Evolutionary conservation across 2,113 vertebrate genomes (phyloP), one percentile per base, ranked within the genome.

Genomic region (Lipophrys pholis): DNA sequence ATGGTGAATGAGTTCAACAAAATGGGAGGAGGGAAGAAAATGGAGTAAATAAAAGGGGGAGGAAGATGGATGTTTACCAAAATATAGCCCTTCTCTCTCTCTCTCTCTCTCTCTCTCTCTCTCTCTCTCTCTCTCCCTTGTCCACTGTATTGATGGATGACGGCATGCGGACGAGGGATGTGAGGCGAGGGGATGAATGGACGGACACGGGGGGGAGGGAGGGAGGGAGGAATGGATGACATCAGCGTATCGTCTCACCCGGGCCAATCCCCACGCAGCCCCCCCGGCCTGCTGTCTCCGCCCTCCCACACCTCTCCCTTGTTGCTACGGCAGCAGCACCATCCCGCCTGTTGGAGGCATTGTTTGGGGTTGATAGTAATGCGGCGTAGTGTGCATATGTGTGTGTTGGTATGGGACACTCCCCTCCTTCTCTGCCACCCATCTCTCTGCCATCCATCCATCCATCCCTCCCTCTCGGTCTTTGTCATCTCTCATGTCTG

Each of bases 241-340:
- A 92, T 92, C 89, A 81, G 30, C 17, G 48, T 60, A 61, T 41
- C 75, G 52, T 64, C 64, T 46, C 52, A 80, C 55, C 62, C 65
- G 8, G 4, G 63, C 85, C 91, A 86, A 89, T 90, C 80, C 58
- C 66, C 67, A 80, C 11, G 1, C 76, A 82, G 58, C 57, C 69
- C 59, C 56, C 69, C 21, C 21, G 43, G 54, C 65, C 58, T 68
- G 53, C 59, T 61, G 62, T 76, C 81, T 83, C 81, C 81, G 10
- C 88, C 89, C 68, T 69, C 87, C 48, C 53, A 73, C 86, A 85
- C 85, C 84, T 80, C 89, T 89, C 87, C 77, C 85, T 89, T 92
- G 90, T 92, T 92, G 90, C 90, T 83, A 92, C 72, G 90, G 87
- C 84, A 87, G 87, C 89, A 87, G 76, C 64, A 67, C 60, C 85